Evolutionary conservation across 2,888 invertebrate species (phyloP).

Genomic region (Eurytoma californica): DNA sequence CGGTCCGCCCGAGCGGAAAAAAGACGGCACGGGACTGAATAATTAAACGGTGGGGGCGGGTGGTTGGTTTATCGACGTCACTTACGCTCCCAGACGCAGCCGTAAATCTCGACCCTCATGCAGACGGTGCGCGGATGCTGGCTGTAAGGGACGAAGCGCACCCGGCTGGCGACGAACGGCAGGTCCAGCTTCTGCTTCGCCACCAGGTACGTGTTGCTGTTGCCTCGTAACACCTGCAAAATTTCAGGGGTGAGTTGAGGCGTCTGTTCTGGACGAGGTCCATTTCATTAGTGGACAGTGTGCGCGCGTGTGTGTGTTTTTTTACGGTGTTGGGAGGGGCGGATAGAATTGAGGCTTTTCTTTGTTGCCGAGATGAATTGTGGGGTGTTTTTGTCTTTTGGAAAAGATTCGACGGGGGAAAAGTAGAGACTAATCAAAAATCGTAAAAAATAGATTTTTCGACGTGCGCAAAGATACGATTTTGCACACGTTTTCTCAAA

Average conservation of each 20-base stretch:
- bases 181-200: constrained; percentile 85
- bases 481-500: too few species aligned
- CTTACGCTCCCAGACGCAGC: constrained; percentile 87
- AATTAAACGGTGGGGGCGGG: constrained; percentile 40
- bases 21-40: constrained; percentile 21
- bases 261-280: constrained; percentile 19
- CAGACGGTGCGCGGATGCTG: constrained; percentile 91
- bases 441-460: too few species aligned
- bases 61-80: constrained; percentile 59
- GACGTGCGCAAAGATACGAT: too few species aligned
- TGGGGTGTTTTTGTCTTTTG: too few species aligned
- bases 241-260: constrained; percentile 26
- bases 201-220: constrained; percentile 86
- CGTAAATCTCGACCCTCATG: constrained; percentile 94
- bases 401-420: too few species aligned
- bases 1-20: background rate
- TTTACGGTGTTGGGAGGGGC: too few species aligned
- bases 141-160: constrained; percentile 92
- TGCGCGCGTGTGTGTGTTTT: too few species aligned
- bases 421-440: too few species aligned
- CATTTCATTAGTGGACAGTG: too few species aligned
- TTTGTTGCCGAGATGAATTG: too few species aligned
- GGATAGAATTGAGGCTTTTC: too few species aligned
- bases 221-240: constrained; percentile 83
- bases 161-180: constrained; percentile 89